Evolutionary conservation across 1,140 invertebrate species (phyloP), one percentile per base, ranked within the genome.

Genomic region (Drosophila nigromelanica): DNA sequence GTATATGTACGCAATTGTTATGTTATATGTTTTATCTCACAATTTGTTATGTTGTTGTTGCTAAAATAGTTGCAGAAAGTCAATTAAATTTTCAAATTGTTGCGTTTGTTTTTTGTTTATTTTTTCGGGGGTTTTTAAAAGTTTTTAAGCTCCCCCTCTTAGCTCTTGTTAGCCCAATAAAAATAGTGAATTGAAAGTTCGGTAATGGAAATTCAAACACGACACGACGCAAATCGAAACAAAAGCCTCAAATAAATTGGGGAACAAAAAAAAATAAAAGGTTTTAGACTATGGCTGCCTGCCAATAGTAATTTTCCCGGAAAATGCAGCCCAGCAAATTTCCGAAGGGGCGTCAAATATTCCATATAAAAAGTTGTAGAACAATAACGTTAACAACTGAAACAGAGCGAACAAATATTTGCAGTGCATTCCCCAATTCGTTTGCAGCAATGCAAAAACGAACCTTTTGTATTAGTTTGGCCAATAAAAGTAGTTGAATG

Each of bases 311-410:
- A 50, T 80, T 80, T 61, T 61, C 58, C 61, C 42, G 21, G 51
- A 76, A 78, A 76, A 71, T 52, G 62, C 54, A 69, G 59, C 37
- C 54, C 60, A 54, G 54, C 58, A 70, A 75, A 70, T 75, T 56
- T 56, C 14, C 14, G 69, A n/a, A 15, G 51, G 63, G 69, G 80
- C 68, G 78, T 82, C 58, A 78, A 86, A 82, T 86, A 86, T 82
- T 86, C 78, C 72, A 50, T 45, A 78, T 76, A 76, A 58, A 85
- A 85, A 81, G 73, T 86, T 85, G 78, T 80, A 59, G 70, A 83
- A 85, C 80, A 83, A 85, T 85, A 76, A 81, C 63, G 78, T 76
- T 83, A 73, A 83, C 59, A 78, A 61, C 59, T 39, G 33, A 33
- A 67, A 55, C 15, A 47, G n/a, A 42, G 15, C 35, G 62, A 47